Evolutionary conservation across 2,113 vertebrate genomes (phyloP).

Genomic region (Phaethon lepturus): DNA sequence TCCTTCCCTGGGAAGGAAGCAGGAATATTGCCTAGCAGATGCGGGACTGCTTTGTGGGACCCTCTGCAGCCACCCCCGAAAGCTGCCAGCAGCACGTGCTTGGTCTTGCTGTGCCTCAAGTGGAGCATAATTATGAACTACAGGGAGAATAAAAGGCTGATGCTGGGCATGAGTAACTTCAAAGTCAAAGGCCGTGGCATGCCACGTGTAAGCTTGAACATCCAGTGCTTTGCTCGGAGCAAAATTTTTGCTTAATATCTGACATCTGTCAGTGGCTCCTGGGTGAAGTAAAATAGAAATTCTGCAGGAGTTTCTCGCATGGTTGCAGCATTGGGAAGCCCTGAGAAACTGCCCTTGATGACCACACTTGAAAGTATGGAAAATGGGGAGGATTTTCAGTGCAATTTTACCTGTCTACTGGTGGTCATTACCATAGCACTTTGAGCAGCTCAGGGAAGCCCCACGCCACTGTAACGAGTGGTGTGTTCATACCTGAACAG

Average conservation of each 20-base stretch:
- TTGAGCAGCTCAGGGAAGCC: neutral
- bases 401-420: neutral
- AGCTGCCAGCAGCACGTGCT: fast-evolving
- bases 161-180: neutral
- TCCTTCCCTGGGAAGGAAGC: neutral
- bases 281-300: neutral
- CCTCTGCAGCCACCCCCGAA: neutral
- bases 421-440: neutral
- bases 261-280: conserved; percentile 36
- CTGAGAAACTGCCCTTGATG: neutral
- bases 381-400: neutral
- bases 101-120: neutral
- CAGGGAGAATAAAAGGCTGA: neutral
- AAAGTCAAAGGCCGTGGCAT: neutral
- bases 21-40: neutral
- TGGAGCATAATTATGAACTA: neutral
- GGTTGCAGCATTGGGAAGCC: neutral
- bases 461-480: fast-evolving
- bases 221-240: conserved; percentile 13
- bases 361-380: neutral
- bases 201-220: neutral
- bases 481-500: fast-evolving
- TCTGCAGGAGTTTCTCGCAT: neutral
- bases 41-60: neutral
- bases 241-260: conserved; percentile 47